phyloP scores from a whole-genome alignment of 2,888 invertebrate genomes.

The Diaprepes abbreviatus region DNA sequence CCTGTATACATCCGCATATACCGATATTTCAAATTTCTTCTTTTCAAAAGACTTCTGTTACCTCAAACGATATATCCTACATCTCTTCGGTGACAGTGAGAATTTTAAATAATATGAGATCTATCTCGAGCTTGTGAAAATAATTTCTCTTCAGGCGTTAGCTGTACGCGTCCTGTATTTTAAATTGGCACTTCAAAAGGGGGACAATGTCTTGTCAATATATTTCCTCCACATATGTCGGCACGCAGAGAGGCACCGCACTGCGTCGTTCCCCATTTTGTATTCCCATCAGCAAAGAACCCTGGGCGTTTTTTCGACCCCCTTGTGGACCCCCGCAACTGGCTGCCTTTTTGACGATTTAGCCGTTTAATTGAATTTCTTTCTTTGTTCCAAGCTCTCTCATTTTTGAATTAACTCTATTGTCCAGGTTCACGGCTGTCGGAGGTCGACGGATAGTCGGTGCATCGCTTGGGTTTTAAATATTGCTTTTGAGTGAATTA shows the following conservation, averaged over 20 bases:
- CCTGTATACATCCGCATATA: no score
- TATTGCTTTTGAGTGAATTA: slow-evolving; percentile 11
- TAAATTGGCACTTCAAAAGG: slow-evolving; percentile 34
- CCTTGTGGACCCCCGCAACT: slow-evolving; percentile 3
- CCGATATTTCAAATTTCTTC: neutral
- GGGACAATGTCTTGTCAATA: slow-evolving; percentile 44
- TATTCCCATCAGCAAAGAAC: slow-evolving; percentile 58
- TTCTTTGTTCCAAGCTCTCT: slow-evolving; percentile 63
- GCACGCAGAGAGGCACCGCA: slow-evolving; percentile 56
- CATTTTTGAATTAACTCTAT: slow-evolving; percentile 66
- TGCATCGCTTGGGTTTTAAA: slow-evolving; percentile 28
- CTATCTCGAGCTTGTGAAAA: slow-evolving; percentile 19
- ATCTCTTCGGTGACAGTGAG: neutral
- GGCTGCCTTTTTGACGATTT: slow-evolving; percentile 57
- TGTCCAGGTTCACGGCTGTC: slow-evolving; percentile 56
- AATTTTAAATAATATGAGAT: slow-evolving; percentile 6
- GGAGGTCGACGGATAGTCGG: slow-evolving; percentile 16
- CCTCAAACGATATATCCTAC: neutral
- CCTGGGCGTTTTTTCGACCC: slow-evolving; percentile 28
- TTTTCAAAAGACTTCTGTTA: neutral
- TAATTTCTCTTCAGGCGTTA: slow-evolving; percentile 40
- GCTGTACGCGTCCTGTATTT: slow-evolving; percentile 37
- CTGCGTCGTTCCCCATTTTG: slow-evolving; percentile 59
- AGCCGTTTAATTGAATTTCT: slow-evolving; percentile 68
- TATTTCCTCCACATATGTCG: slow-evolving; percentile 55